Base-by-base conservation (phyloP, 2,888 invertebrate species). In the Meiosimyza decipiens region DNA sequence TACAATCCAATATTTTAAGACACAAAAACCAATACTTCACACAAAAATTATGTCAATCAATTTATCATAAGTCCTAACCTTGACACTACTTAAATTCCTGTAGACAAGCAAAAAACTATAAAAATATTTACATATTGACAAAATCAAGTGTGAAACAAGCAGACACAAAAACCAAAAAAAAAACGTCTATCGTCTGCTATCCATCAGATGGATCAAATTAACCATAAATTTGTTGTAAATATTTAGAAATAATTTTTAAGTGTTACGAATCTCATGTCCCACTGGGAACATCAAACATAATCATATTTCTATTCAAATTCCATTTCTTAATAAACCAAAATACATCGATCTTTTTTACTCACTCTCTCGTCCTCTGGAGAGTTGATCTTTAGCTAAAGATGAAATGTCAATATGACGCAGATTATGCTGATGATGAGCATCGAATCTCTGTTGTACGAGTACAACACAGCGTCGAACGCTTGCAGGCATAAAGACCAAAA, bases 401-500 rank as follows among this genome's bases (percentile, higher is more conserved):
- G 70, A 71, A 75, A 73, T 73, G 73, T 76, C 78, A 79, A 78
- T 76, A 72, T 70, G 74, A 74, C 72, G 75, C 71, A 73, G 78
- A 76, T 78, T 78, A 77, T 78, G 75, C 73, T 76, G 78, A 80
- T 76, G 77, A 79, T 81, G 78, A 80, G 78, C 77, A 74, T 73
- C 79, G 78, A 78, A 81, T 83, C 79, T 75, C 78, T 80, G 79
- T 18, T 78, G 80, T 79, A 79, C 49, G 15, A 77, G 80, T 79
- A 78, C 49, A 60, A 71, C 50, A 67, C 51, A 64, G 54, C 40
- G 51, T 13, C 16, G n/a, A 62, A 50, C 63, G 49, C 62, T 40
- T 18, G 47, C 52, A 50, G 64, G 65, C 70, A 47, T 71, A 47
- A 69, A 69, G 67, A 50, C 69, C 51, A 59, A 73, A 55, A 57